Conservation (phyloP, 2,113 vertebrate genomes). For the Crotalus helleri region DNA sequence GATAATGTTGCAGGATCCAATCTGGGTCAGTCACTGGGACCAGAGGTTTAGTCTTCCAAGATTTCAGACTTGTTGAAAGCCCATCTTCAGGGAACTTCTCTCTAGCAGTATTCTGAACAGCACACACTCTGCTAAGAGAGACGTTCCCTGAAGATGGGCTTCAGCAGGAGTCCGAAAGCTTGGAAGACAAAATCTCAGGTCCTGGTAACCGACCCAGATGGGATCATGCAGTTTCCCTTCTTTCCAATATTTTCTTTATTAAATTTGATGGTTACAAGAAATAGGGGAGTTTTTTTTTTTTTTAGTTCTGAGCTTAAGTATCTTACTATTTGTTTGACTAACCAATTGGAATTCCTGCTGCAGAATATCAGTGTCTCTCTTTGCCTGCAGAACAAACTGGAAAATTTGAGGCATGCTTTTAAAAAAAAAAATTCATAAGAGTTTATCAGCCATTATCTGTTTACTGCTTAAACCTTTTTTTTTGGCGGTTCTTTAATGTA, state of each 20-base stretch:
- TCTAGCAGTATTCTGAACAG: not conserved
- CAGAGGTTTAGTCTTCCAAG: not conserved
- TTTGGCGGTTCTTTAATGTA: not conserved
- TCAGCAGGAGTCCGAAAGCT: not conserved
- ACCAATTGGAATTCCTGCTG: not conserved
- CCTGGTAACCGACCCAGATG: not conserved
- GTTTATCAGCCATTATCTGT: not conserved
- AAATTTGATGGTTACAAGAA: not conserved
- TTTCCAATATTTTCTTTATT: not conserved
- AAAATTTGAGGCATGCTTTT: not conserved
- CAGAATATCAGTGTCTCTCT: not conserved
- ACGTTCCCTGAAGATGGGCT: not conserved
- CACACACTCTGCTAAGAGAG: not conserved
- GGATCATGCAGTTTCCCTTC: not conserved
- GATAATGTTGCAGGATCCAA: not conserved
- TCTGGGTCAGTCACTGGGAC: not conserved
- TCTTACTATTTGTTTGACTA: not conserved
- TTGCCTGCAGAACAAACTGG: not conserved
- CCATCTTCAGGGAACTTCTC: not conserved
- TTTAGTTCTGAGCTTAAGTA: not conserved
- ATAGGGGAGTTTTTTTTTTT: not conserved
- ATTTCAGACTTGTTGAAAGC: not conserved
- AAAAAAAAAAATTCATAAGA: not conserved
- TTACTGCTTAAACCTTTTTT: not conserved
- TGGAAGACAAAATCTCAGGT: not conserved